These are phyloP conservation scores for Merodon equestris DNA, from an alignment of 2,888 invertebrate species.

Conservation along the genomic window DNA sequence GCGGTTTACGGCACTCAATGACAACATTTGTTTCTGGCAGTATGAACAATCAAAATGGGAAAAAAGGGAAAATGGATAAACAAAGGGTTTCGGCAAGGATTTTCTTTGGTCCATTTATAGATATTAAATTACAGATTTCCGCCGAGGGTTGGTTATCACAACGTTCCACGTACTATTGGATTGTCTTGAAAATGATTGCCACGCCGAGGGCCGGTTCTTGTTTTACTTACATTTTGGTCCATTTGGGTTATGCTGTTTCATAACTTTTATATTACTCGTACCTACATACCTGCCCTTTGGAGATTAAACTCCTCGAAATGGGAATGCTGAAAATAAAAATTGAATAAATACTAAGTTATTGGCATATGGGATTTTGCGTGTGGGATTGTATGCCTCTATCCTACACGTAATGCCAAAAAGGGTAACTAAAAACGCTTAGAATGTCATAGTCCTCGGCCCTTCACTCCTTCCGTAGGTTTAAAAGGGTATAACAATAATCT, in stretches of 20 bases:
- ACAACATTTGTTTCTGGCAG: slow-evolving; percentile 57
- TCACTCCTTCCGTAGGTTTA: too few species aligned
- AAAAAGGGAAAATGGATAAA: slow-evolving; percentile 66
- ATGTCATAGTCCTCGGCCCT: too few species aligned
- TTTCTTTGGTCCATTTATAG: slow-evolving; percentile 68
- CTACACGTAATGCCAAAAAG: too few species aligned
- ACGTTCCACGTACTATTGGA: slow-evolving; percentile 25
- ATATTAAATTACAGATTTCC: slow-evolving; percentile 66
- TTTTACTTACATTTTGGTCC: slow-evolving; percentile 37
- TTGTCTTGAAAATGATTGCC: slow-evolving; percentile 42
- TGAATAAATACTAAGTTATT: slow-evolving; percentile 68
- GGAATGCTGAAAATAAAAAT: slow-evolving; percentile 65
- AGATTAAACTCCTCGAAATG: slow-evolving; percentile 35
- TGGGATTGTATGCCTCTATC: too few species aligned
- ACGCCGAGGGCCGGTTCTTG: slow-evolving; percentile 31
- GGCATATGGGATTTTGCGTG: slow-evolving; percentile 27
- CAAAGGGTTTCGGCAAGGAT: slow-evolving; percentile 69
- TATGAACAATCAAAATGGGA: slow-evolving; percentile 44
- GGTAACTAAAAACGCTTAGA: too few species aligned
- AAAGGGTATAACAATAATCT: slow-evolving; percentile 61
- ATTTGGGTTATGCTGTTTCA: slow-evolving; percentile 37
- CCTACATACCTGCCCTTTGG: slow-evolving; percentile 5
- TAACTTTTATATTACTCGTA: slow-evolving; percentile 24
- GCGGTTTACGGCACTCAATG: slow-evolving; percentile 67
- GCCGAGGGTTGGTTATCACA: slow-evolving; percentile 37